These are phyloP conservation scores for Vespertilio murinus DNA, from an alignment of 2,797 vertebrate species.

Conservation along the genomic window DNA sequence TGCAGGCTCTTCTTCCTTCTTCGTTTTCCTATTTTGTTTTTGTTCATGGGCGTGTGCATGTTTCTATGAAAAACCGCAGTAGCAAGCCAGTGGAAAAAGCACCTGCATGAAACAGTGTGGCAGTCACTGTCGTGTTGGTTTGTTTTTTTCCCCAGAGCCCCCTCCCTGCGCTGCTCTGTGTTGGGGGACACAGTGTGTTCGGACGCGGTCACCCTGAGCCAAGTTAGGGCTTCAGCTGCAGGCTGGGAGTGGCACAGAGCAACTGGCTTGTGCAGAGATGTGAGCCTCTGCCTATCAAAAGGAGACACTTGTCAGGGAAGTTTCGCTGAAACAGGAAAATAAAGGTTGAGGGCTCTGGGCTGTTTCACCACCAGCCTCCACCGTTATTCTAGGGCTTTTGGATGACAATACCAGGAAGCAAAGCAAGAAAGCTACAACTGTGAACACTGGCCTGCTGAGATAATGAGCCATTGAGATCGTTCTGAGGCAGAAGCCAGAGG, in stretches of 20 bases:
- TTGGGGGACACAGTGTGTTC: not conserved
- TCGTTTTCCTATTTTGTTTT: slow-evolving; percentile 2
- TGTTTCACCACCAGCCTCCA: not conserved
- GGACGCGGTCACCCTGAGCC: not conserved
- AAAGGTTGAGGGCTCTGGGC: not conserved
- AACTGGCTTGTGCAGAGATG: not conserved
- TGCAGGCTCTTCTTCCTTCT: not conserved
- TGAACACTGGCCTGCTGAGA: not conserved
- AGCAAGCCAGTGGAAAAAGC: not conserved
- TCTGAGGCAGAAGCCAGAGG: not conserved
- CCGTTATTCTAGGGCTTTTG: not conserved
- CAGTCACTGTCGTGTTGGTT: not conserved
- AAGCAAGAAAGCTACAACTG: not conserved
- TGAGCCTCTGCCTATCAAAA: not conserved
- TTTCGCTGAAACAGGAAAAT: slow-evolving; percentile 1
- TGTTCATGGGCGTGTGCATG: not conserved
- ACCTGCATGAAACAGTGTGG: not conserved
- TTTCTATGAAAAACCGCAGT: not conserved
- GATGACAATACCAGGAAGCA: not conserved
- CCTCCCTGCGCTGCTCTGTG: not conserved
- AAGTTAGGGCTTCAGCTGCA: not conserved
- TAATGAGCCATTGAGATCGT: not conserved
- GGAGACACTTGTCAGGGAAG: slow-evolving; percentile 18
- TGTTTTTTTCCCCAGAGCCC: not conserved
- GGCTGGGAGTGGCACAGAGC: not conserved